Base-by-base conservation (phyloP, 2,797 vertebrate genomes). In the Sus cebifrons region DNA sequence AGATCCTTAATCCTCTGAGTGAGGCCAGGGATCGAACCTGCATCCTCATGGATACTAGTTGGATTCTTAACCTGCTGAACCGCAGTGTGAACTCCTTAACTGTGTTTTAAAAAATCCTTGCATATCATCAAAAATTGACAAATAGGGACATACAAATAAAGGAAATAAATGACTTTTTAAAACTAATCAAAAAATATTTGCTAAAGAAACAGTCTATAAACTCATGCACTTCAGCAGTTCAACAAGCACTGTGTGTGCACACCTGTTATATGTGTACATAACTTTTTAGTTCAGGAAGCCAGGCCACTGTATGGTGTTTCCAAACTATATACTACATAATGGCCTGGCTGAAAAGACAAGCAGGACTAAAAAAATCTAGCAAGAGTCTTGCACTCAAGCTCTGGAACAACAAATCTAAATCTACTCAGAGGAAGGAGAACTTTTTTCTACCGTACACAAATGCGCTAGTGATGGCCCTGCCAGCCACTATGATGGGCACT, bases 151-250 rank as follows among this genome's bases (percentile, higher is more conserved):
- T 36, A 56, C 73, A 67, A 52, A 73, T 82, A 62, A 82, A 64
- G n/a, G 10, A 67, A 94, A 70, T 54, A 78, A 93, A 89, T 60
- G 15, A n/a, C 60, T 32, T 82, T 86, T 71, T 54, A 88, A 93
- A 81, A 73, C 18, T 60, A 65, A 94, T 58, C 60, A 67, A 96
- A 96, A 87, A 15, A 60, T n/a, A 89, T 84, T 77, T 94, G 62
- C 60, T 87, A 90, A 74, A 89, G 25, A 14, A 94, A 65, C 4
- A 92, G 25, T 84, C 10, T 73, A 44, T 73, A 44, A 88, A 87
- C 29, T 81, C 65, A 79, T 7, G 16, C 64, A 77, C 25, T 14
- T 89, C 32, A 89, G 74, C 82, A 74, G 68, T 71, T 96, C 32
- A 87, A 75, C 12, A 94, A 86, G 21, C 70, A 94, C 12, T 65